Evolutionary conservation across 2,797 vertebrate species (phyloP), one percentile per base, ranked within the genome.

Genomic region (Phyllotis vaccarum): DNA sequence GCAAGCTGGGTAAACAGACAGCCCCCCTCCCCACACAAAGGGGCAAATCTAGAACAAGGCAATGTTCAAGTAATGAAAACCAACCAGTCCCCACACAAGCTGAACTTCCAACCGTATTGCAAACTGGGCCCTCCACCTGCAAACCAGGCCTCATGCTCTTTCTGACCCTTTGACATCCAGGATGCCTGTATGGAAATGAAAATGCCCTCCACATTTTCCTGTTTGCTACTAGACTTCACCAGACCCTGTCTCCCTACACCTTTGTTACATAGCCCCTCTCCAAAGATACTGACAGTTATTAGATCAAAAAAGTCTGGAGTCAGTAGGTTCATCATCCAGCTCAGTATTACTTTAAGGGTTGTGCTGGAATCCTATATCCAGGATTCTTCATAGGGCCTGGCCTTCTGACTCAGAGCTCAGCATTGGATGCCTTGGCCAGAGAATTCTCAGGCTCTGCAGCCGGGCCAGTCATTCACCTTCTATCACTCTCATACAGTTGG

Each of bases 351-450:
- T 90, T 52, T 14, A 5, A 79, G 66, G 3, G 27, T 1, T 9
- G 3, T 74, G 0, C 54, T 54, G 0, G 74, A 52, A 3, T 31
- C 1, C 37, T 68, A 40, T 60, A 64, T n/a, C 3, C 11, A 10
- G 9, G 83, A 76, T 82, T 72, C 79, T 86, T 68, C 11, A 0
- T 2, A 64, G 0, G 54, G 56, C 0, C 60, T 52, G 70, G 7
- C 6, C 68, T n/a, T 27, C 54, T 27, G 54, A 85, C 8, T 37
- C 89, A 1, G 49, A 93, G 14, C 3, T 0, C 54, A 37, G 11
- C 0, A 34, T 19, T 90, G 49, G 21, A 31, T 52, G 58, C 72
- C 34, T 17, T 58, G 22, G 43, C 0, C 58, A 52, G 34, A 76
- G 21, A 1, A 1, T 76, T 40, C 21, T 37, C 22, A 3, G 34